Conservation (phyloP, 2,888 invertebrate species). For the Ophion obscuratus region DNA sequence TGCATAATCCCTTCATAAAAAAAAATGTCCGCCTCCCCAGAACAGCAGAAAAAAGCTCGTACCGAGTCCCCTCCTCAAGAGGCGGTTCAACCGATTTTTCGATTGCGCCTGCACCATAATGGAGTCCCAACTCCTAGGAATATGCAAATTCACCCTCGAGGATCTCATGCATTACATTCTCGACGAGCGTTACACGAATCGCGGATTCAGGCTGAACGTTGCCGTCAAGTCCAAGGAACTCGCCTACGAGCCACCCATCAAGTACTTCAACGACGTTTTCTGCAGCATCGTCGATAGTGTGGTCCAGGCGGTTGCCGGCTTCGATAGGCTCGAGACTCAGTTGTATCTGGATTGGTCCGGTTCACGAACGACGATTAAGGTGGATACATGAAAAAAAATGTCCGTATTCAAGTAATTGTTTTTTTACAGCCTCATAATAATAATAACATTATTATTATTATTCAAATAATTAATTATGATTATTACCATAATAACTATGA, state of each 20-base stretch:
- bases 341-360: slow-evolving; percentile 88
- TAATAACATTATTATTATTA: neutral
- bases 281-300: slow-evolving; percentile 90
- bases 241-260: slow-evolving; percentile 90
- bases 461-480: too few species aligned
- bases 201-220: slow-evolving; percentile 88
- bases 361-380: slow-evolving; percentile 73
- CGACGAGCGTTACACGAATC: slow-evolving; percentile 89
- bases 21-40: slow-evolving; percentile 76
- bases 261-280: slow-evolving; percentile 90
- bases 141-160: slow-evolving; percentile 92
- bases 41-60: slow-evolving; percentile 89
- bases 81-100: slow-evolving; percentile 91
- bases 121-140: slow-evolving; percentile 93
- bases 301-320: slow-evolving; percentile 89
- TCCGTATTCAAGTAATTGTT: neutral
- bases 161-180: slow-evolving; percentile 92
- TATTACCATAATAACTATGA: too few species aligned
- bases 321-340: slow-evolving; percentile 93
- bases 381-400: slow-evolving; percentile 44
- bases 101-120: slow-evolving; percentile 94
- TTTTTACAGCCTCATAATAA: neutral
- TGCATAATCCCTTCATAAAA: neutral
- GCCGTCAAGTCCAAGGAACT: slow-evolving; percentile 87
- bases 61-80: slow-evolving; percentile 88